Conservation (phyloP, 2,888 invertebrate species). For the Hirudinaria manillensis region DNA sequence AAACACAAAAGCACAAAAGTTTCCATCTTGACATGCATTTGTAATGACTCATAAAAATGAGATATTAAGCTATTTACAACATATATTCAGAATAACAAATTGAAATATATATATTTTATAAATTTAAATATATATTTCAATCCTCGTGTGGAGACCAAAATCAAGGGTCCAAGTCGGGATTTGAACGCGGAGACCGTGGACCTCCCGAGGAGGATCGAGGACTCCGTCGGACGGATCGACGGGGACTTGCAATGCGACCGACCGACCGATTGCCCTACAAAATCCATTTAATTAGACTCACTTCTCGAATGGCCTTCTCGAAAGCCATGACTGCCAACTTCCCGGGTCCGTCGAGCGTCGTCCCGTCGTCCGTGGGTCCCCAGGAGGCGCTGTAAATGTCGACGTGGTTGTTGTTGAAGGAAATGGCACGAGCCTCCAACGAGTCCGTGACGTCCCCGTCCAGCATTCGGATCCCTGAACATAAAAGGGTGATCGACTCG, state of each 20-base stretch:
- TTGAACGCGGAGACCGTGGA: not conserved
- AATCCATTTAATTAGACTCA: constrained; percentile 51
- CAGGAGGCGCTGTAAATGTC: constrained; percentile 52
- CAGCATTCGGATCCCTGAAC: constrained; percentile 49
- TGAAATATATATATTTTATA: too few relatives aligned
- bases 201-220: not conserved
- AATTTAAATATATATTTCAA: too few relatives aligned
- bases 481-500: not conserved
- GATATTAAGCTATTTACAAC: too few relatives aligned
- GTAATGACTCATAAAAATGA: too few relatives aligned
- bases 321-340: constrained; percentile 70
- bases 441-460: constrained; percentile 50
- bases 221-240: not conserved
- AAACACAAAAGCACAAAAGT: too few relatives aligned
- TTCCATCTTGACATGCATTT: too few relatives aligned
- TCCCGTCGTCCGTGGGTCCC: constrained; percentile 82
- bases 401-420: constrained; percentile 46
- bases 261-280: too few relatives aligned
- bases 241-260: not conserved
- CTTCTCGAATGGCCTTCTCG: constrained; percentile 66
- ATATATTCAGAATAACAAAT: too few relatives aligned
- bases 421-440: constrained; percentile 48
- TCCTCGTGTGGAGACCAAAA: too few relatives aligned
- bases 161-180: not conserved
- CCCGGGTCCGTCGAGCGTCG: constrained; percentile 79